Conservation (phyloP, 2,113 vertebrate genomes). For the Ivindomyrus marchei region DNA sequence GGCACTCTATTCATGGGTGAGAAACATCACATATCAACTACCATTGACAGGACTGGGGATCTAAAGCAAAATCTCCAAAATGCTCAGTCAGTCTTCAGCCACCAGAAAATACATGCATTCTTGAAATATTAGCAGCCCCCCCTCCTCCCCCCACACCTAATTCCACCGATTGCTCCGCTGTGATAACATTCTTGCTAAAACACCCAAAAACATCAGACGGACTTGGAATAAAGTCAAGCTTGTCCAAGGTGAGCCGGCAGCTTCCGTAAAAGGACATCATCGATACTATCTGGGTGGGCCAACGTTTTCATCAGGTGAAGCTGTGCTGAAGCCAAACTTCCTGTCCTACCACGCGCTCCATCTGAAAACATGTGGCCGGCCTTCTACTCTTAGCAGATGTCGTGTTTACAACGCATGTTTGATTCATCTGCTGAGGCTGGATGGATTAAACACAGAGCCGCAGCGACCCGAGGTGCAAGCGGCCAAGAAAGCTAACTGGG, state of each 20-base stretch:
- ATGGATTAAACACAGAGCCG: background rate
- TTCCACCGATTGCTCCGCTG: slow-evolving; percentile 25
- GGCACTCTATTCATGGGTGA: slow-evolving; percentile 41
- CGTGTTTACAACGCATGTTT: background rate
- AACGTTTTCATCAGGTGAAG: background rate
- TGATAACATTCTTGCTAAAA: slow-evolving; percentile 46
- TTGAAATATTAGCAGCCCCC: slow-evolving; percentile 45
- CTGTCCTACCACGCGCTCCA: background rate
- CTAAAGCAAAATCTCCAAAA: slow-evolving; percentile 37
- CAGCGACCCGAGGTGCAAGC: background rate
- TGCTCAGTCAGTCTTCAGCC: slow-evolving; percentile 32
- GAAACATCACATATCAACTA: slow-evolving; percentile 31
- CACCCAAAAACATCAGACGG: slow-evolving; percentile 44
- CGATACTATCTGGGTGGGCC: background rate
- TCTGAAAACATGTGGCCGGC: background rate
- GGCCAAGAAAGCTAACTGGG: background rate
- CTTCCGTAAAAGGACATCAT: background rate
- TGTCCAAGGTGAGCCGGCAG: slow-evolving; percentile 25
- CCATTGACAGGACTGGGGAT: slow-evolving; percentile 42
- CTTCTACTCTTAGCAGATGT: background rate
- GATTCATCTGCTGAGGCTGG: background rate
- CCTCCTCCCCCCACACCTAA: slow-evolving; percentile 11
- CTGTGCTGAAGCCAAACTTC: background rate
- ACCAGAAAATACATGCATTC: slow-evolving; percentile 40
- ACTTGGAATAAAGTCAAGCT: slow-evolving; percentile 35